Base-by-base conservation (phyloP, 2,797 vertebrate species). In the Paratrypauchen microcephalus region DNA sequence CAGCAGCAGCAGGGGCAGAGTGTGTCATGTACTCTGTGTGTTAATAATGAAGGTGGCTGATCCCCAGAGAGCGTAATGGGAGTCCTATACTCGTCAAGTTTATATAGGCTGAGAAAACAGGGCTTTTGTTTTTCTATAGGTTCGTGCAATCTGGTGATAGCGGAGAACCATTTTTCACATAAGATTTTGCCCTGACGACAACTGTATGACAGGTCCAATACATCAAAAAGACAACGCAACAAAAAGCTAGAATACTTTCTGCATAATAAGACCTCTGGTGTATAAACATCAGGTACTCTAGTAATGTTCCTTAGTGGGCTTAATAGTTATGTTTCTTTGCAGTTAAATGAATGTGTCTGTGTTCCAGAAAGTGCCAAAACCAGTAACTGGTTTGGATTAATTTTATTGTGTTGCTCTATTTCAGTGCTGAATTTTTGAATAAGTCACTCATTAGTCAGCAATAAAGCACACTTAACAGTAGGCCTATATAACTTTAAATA, bases 21-120 rank as follows among this genome's bases (percentile, higher is more conserved):
- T 59, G 67, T 63, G 41, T 66, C 64, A 58, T 65, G 62, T 68
- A 62, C 75, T 78, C 77, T 58, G 63, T 73, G 71, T 78, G 75
- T 80, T 84, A 77, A 81, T 86, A 83, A 87, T 81, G 74, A 74
- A 85, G 81, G 68, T 48, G 69, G 68, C 58, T 68, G 70, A 19
- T 77, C 79, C 79, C 77, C 58, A 61, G 75, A 71, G 81, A 65
- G 69, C 59, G 62, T 56, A 86, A 70, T 45, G 61, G 57, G 77
- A 78, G 70, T 82, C 81, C 70, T 66, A 36, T 55, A 80, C 16
- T 50, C 81, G 74, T 85, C 69, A 71, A 50, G 66, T 64, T 60
- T 55, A 66, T 58, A 60, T 32, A 60, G 28, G 58, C 58, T 60
- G 58, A 13, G 8, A 60, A 60, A 32, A 30, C 19, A 12, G 58